Evolutionary conservation across 2,797 vertebrate genomes (phyloP).

Genomic region (Lepilemur septentrionalis): DNA sequence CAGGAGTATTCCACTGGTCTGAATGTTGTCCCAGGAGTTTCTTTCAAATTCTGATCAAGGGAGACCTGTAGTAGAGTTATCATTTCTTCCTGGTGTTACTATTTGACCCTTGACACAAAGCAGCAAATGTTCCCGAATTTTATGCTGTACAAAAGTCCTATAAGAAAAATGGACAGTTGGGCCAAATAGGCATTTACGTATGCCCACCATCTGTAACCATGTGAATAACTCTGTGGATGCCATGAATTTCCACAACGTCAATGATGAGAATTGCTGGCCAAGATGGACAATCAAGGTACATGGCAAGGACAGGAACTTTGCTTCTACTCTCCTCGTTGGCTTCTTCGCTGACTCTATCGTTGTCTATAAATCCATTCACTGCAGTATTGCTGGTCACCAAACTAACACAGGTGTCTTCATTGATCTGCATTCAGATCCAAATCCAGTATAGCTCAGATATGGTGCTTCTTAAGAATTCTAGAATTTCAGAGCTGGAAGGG

Average conservation of each 20-base stretch:
- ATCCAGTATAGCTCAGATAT: neutral
- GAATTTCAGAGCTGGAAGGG: neutral
- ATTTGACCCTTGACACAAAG: neutral
- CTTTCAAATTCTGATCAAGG: conserved; percentile 31
- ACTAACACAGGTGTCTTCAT: neutral
- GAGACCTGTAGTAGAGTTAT: neutral
- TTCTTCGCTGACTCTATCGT: neutral
- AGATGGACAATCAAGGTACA: neutral
- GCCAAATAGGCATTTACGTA: neutral
- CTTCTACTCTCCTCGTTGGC: neutral
- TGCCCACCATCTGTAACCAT: neutral
- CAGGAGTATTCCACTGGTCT: neutral
- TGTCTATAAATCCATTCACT: neutral
- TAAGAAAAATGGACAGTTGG: neutral
- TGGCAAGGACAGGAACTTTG: neutral
- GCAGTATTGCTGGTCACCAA: neutral
- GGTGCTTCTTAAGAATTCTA: neutral
- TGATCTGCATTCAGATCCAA: conserved; percentile 10
- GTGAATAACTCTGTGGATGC: neutral
- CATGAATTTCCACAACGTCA: neutral
- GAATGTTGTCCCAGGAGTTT: neutral
- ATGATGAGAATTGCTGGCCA: neutral
- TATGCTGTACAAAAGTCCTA: neutral
- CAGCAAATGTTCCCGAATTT: neutral
- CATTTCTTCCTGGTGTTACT: neutral